A percentile compares a stretch with the other conserved stretches of the same genome.
Conservation (phyloP, 2,113 vertebrate species). For the Oreotrochilus melanogaster region DNA sequence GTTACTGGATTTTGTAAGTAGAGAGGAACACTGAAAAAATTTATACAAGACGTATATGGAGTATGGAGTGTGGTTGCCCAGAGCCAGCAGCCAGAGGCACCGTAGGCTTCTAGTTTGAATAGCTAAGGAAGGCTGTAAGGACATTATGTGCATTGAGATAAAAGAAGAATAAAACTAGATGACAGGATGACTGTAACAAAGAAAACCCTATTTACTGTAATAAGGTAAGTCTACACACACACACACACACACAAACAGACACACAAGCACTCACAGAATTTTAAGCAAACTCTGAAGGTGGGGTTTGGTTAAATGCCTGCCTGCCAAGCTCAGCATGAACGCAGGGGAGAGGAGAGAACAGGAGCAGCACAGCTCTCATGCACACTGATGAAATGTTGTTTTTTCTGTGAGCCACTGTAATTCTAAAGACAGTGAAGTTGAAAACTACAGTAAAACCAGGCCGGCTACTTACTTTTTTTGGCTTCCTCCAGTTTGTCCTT, state of each 20-base stretch:
- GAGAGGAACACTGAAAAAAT: background rate
- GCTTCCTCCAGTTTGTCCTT: constrained; percentile 85
- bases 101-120: background rate
- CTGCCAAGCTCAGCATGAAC: background rate
- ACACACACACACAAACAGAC: no score
- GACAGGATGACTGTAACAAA: background rate
- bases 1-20: background rate
- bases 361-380: background rate
- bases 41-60: background rate
- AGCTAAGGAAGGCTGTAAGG: background rate
- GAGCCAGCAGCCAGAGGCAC: background rate
- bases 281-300: background rate
- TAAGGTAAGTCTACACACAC: background rate
- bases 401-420: background rate
- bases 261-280: background rate
- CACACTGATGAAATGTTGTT: background rate
- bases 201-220: background rate
- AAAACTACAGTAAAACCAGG: background rate
- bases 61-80: background rate
- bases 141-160: background rate
- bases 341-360: background rate
- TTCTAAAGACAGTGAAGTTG: background rate
- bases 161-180: background rate
- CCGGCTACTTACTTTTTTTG: constrained; percentile 80
- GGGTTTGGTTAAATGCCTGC: background rate